Base-by-base conservation (phyloP, 1,140 invertebrate genomes). In the Trachymyrmex septentrionalis region DNA sequence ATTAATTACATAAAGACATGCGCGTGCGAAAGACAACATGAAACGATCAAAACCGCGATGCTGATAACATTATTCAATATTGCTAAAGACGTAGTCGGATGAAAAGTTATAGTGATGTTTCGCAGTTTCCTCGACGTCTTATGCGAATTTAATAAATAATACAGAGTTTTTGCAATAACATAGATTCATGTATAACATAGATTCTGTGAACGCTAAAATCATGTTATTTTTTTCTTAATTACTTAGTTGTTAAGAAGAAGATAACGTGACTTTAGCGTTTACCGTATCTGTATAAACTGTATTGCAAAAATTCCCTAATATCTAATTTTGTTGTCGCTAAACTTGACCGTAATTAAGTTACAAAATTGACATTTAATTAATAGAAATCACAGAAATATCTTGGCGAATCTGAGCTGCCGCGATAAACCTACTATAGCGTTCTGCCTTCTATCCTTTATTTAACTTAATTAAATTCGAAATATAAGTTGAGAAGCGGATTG, bases 331-430 rank as follows among this genome's bases (percentile, higher is more conserved):
- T 38, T 38, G n/a, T 3, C 5, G 53, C 9, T 53, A 72, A 73
- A 73, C 5, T 73, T 30, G 9, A 59, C 6, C 9, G 3, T 12
- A 14, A 34, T 34, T 34, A 34, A 59, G 6, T 76, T 76, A 59
- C 21, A 30, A 61, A 59, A 76, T 44, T 3, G 34, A 24, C 7
- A 76, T 59, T 76, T 76, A 76, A 76, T 76, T 44, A 76, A 3
- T 9, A 44, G 3, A 48, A 6, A 57, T 44, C 9, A n/a, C 34
- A 44, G 34, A 21, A 24, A 76, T 44, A 10, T 44, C n/a, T 72
- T 27, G 16, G 16, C 14, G 6, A 19, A 16, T 50, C 14, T 21
- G 21, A 44, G n/a, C 34, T 19, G 19, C 24, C 30, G 14, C 14
- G 14, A 34, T 14, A 30, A 57, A 55, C 9, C 34, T n/a, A 44